A percentile compares a stretch with the other conserved stretches of the same genome.
Evolutionary conservation across 2,113 vertebrate species (phyloP).

Genomic region (Propithecus coquereli): DNA sequence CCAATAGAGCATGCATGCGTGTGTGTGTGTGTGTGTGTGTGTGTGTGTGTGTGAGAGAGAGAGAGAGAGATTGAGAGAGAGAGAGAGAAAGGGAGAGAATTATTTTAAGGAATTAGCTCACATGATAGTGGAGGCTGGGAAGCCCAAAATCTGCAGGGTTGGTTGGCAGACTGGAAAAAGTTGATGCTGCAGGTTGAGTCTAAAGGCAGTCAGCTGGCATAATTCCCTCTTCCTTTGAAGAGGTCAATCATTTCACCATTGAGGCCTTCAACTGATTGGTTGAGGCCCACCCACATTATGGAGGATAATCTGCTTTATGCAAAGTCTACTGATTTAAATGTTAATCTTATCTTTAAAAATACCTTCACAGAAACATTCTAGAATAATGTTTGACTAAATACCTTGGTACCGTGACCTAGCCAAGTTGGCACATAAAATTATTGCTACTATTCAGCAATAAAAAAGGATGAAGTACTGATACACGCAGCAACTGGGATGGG

Average conservation of each 20-base stretch:
- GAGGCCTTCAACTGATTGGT: background rate
- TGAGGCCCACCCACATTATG: background rate
- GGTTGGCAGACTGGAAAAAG: background rate
- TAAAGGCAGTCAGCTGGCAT: background rate
- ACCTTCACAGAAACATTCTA: background rate
- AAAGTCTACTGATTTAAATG: background rate
- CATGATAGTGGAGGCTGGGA: background rate
- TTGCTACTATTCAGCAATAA: background rate
- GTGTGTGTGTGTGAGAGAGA: too few species aligned
- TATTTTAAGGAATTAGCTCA: background rate
- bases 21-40: too few species aligned
- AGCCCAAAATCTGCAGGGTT: background rate
- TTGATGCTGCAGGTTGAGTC: accelerated
- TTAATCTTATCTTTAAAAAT: background rate
- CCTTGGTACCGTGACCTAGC: background rate
- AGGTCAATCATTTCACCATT: background rate
- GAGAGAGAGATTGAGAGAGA: background rate
- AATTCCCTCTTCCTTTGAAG: background rate
- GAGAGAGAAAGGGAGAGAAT: background rate
- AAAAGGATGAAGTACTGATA: background rate
- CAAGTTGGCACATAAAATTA: background rate
- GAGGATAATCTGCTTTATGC: background rate
- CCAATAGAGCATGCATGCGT: background rate
- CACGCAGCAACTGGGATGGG: too few species aligned
- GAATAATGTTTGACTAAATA: background rate